These are phyloP conservation scores for Pterocles orientalis DNA, from an alignment of 2,113 vertebrate species.

Conservation along the genomic window DNA sequence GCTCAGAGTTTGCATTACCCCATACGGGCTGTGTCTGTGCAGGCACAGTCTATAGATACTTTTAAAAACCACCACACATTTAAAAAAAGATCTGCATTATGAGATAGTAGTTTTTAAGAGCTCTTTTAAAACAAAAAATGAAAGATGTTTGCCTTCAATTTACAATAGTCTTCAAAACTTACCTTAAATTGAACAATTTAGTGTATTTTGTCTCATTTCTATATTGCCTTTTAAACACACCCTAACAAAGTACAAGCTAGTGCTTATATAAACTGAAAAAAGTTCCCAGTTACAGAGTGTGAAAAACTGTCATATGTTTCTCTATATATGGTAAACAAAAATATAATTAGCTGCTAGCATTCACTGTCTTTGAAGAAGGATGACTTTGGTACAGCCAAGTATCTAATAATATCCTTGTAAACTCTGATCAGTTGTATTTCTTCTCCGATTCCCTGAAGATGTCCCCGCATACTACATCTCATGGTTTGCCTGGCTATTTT, in stretches of 20 bases:
- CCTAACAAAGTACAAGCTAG: neutral
- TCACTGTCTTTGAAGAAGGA: neutral
- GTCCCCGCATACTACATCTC: neutral
- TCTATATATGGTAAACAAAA: neutral
- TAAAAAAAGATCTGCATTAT: neutral
- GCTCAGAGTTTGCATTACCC: conserved; percentile 41
- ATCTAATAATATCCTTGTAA: neutral
- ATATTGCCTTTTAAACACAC: neutral
- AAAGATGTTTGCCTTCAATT: neutral
- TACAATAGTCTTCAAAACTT: neutral
- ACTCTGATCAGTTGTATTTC: neutral
- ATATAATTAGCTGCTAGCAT: neutral
- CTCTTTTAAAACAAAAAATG: neutral
- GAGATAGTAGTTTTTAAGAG: neutral
- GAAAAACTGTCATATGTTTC: neutral
- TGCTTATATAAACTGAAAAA: neutral
- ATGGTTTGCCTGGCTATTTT: neutral
- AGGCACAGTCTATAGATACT: neutral
- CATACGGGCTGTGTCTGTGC: conserved; percentile 7
- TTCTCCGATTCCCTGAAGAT: neutral
- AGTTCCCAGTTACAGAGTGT: neutral
- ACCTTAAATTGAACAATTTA: neutral
- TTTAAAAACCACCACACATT: neutral
- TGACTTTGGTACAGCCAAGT: neutral
- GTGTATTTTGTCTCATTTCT: neutral